Evolutionary conservation across 2,888 invertebrate species (phyloP).

Genomic region (Nineta flava): DNA sequence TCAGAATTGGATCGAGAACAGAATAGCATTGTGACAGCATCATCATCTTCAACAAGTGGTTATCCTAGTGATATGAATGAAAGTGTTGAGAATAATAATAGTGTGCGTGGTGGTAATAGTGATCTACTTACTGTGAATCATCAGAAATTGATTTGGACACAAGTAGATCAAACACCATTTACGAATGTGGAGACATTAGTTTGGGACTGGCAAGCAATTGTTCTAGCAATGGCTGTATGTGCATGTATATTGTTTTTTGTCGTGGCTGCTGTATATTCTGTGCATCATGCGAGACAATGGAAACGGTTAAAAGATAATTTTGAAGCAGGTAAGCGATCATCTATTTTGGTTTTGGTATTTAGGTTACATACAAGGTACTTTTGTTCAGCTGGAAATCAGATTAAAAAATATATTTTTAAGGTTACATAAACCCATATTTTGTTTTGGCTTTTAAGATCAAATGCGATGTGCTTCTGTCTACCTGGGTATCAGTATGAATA

Average conservation of each 20-base stretch:
- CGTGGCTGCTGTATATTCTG: constrained; percentile 56
- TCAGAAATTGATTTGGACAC: constrained; percentile 1
- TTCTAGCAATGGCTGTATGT: constrained; percentile 53
- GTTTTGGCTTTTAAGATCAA: too few species aligned
- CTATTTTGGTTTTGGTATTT: too few species aligned
- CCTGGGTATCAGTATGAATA: too few species aligned
- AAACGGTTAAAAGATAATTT: constrained; percentile 59
- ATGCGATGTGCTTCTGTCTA: too few species aligned
- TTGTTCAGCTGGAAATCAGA: too few species aligned
- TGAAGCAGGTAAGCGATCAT: constrained; percentile 47
- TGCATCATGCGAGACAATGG: constrained; percentile 68
- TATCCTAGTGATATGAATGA: constrained; percentile 1
- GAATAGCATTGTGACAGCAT: too few species aligned
- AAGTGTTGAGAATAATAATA: background rate
- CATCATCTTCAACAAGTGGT: background rate
- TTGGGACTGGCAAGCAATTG: constrained; percentile 62
- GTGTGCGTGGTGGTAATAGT: background rate
- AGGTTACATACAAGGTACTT: too few species aligned
- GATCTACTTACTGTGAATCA: background rate
- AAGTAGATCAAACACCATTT: constrained; percentile 4
- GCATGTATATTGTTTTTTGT: constrained; percentile 67
- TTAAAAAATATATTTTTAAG: too few species aligned
- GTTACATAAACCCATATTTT: too few species aligned
- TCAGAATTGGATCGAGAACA: background rate
- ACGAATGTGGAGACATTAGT: constrained; percentile 29